phyloP scores from a whole-genome alignment of 2,797 vertebrate genomes.

The Hafferia zeledoni region DNA sequence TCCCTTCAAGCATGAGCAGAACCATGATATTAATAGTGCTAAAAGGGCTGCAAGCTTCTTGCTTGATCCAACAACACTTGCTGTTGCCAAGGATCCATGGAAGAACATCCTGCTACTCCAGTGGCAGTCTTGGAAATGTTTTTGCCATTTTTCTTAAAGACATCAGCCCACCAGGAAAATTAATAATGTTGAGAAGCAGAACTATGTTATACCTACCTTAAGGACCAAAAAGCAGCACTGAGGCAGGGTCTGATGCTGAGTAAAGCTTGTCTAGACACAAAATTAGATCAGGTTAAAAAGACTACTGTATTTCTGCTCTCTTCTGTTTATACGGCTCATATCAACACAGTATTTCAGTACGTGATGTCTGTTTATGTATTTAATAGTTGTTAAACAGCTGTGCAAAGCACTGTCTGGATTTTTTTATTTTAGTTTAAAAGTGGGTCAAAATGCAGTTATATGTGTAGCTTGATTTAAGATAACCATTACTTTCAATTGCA shows the following conservation, averaged over 20 bases:
- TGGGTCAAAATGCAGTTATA: conserved; percentile 25
- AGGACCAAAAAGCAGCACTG: not conserved
- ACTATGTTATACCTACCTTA: not conserved
- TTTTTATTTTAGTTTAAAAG: conserved; percentile 54
- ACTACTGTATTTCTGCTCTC: conserved; percentile 33
- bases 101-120: not conserved
- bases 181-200: not conserved
- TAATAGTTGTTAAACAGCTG: conserved; percentile 48
- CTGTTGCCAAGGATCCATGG: not conserved
- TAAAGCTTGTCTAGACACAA: conserved; percentile 37
- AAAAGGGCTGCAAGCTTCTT: not conserved
- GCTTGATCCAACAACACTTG: accelerated
- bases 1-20: not conserved
- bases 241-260: not conserved
- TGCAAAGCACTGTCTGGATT: conserved; percentile 28
- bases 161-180: not conserved
- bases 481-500: not conserved
- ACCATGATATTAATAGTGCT: not conserved
- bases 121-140: not conserved
- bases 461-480: not conserved
- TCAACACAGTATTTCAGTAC: conserved; percentile 50
- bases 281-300: conserved; percentile 18
- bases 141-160: not conserved
- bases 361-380: conserved; percentile 46
- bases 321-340: conserved; percentile 45